These are phyloP conservation scores for Leptocoma aspasia DNA, from an alignment of 2,113 vertebrate species.

Conservation along the genomic window DNA sequence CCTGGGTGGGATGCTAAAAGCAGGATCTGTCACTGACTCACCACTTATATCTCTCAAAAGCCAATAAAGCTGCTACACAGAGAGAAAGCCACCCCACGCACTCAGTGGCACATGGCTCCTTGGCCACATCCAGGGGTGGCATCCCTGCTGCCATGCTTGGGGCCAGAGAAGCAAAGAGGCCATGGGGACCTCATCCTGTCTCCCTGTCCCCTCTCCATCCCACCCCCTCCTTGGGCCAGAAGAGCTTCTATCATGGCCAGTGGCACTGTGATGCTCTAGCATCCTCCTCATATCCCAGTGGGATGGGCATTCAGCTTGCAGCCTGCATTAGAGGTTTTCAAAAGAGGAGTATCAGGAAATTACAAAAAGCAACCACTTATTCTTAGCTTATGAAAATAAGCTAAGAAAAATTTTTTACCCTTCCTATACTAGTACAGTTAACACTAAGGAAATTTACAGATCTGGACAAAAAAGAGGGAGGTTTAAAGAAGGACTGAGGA, in stretches of 20 bases:
- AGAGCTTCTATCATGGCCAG: not conserved
- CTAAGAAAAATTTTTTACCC: not conserved
- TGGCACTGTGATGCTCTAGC: not conserved
- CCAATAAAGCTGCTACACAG: not conserved
- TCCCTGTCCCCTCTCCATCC: not conserved
- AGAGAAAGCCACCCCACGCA: not conserved
- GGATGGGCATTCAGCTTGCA: not conserved
- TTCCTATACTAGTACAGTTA: not conserved
- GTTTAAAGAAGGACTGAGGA: not conserved
- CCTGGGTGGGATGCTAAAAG: not conserved
- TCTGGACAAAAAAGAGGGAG: not conserved
- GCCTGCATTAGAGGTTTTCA: fast-evolving
- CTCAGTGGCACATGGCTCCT: not conserved
- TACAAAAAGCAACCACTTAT: not conserved
- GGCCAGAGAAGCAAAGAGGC: not conserved
- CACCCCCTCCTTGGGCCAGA: not conserved
- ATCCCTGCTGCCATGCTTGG: not conserved
- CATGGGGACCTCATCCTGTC: not conserved
- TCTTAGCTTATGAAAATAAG: not conserved
- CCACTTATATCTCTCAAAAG: not conserved
- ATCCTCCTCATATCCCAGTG: not conserved
- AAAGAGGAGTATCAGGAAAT: not conserved
- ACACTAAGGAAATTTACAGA: not conserved
- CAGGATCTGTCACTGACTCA: not conserved
- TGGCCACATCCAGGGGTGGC: not conserved